Conservation (phyloP, 64 coral and sea anemone genomes). For the Hydrozoanthus tunicans region DNA sequence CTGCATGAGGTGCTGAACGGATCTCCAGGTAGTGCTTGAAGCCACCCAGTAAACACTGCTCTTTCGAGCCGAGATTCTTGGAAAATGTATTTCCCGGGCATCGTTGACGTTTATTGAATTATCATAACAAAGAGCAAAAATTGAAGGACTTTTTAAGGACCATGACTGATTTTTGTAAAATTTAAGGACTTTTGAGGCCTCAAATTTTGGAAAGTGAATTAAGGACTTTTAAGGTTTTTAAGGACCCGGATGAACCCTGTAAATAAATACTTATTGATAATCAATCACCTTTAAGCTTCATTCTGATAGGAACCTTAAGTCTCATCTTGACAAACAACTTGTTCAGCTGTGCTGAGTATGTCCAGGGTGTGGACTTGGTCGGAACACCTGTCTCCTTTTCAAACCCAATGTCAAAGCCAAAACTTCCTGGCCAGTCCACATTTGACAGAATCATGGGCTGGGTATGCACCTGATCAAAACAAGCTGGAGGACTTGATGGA, state of each 20-base stretch:
- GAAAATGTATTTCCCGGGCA: too few species aligned
- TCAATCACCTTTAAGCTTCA: constrained; percentile 56
- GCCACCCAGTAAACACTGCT: too few species aligned
- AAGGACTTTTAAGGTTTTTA: not conserved
- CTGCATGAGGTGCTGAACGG: too few species aligned
- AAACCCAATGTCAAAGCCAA: constrained; percentile 72
- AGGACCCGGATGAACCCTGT: not conserved
- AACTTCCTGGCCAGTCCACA: constrained; percentile 67
- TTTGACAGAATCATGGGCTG: constrained; percentile 72
- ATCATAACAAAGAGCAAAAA: too few species aligned
- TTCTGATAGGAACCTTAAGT: constrained; percentile 65
- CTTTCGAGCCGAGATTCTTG: too few species aligned
- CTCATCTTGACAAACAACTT: constrained; percentile 82
- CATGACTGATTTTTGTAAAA: too few species aligned
- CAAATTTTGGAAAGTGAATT: too few species aligned
- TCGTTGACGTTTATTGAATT: too few species aligned
- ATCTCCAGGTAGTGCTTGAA: too few species aligned
- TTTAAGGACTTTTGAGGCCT: too few species aligned
- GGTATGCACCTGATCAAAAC: not conserved
- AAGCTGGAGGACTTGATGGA: not conserved
- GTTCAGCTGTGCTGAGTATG: constrained; percentile 64
- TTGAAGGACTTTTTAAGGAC: too few species aligned
- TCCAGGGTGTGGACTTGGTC: constrained; percentile 85
- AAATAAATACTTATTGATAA: not conserved
- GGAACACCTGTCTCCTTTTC: constrained; percentile 50